Percentiles rank a stretch among this genome's conserved stretches.
Evolutionary conservation across 2,888 invertebrate genomes (phyloP).

Genomic region (Acanthoscelides obtectus): DNA sequence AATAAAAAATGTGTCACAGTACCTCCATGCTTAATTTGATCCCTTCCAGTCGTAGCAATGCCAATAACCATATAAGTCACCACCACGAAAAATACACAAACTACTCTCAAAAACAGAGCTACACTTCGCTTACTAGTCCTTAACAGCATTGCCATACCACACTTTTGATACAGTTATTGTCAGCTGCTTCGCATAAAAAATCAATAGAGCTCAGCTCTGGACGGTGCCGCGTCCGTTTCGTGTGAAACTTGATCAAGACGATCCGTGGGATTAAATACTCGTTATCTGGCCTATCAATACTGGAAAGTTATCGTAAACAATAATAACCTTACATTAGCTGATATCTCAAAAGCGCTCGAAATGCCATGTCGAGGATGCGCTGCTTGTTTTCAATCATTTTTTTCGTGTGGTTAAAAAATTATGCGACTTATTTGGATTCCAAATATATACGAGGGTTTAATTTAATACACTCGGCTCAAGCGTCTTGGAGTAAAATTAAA

Average conservation of each 20-base stretch:
- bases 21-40: not conserved
- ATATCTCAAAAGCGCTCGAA: not conserved
- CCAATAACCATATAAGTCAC: constrained; percentile 34
- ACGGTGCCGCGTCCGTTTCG: constrained; percentile 12
- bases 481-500: not conserved
- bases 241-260: constrained; percentile 8
- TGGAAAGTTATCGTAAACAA: constrained; percentile 27
- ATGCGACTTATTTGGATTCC: not conserved
- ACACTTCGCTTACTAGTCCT: constrained; percentile 39
- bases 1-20: too few species aligned
- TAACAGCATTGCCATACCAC: constrained; percentile 38
- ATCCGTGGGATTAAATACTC: constrained; percentile 6
- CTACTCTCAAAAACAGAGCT: constrained; percentile 37
- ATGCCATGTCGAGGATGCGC: not conserved
- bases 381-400: not conserved
- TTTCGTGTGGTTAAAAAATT: not conserved
- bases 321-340: constrained; percentile 11
- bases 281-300: constrained; percentile 27
- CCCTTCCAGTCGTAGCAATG: constrained; percentile 12
- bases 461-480: not conserved
- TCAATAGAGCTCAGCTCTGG: constrained; percentile 4
- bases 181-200: constrained; percentile 6
- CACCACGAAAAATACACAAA: constrained; percentile 36
- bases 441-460: not conserved
- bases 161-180: not conserved